phyloP scores from a whole-genome alignment of 2,888 invertebrate species.

The Ceriagrion tenellum region DNA sequence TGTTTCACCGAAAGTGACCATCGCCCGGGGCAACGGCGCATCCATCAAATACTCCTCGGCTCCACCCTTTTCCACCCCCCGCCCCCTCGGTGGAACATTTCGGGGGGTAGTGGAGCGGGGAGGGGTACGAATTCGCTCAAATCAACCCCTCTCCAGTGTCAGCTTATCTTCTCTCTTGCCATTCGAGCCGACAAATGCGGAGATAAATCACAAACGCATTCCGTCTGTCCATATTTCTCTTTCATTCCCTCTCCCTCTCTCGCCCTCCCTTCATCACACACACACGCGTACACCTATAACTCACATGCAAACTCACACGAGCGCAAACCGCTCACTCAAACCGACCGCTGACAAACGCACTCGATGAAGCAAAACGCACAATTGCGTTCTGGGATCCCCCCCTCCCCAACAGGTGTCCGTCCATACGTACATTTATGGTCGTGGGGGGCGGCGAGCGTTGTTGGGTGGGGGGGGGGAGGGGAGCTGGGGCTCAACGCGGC shows the following conservation, averaged over 20 bases:
- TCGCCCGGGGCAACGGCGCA: neutral
- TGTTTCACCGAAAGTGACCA: conserved; percentile 11
- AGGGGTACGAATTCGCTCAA: conserved; percentile 44
- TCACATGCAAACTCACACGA: neutral
- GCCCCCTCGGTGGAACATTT: neutral
- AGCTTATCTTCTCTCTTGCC: conserved; percentile 48
- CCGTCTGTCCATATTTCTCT: neutral
- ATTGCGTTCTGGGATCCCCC: conserved; percentile 45
- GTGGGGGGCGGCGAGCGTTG: neutral
- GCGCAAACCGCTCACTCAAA: neutral
- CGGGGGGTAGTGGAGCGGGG: neutral
- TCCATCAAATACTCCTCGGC: neutral
- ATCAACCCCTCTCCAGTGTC: conserved; percentile 26
- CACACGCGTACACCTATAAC: neutral
- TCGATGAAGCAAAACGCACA: conserved; percentile 60
- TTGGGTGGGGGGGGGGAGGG: neutral
- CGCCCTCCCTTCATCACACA: neutral
- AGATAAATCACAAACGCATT: conserved; percentile 57
- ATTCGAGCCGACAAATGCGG: conserved; percentile 50
- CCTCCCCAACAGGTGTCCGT: conserved; percentile 58
- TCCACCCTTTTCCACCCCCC: neutral
- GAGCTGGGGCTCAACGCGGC: neutral
- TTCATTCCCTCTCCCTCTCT: neutral
- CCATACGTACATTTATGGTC: conserved; percentile 54
- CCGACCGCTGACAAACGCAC: conserved; percentile 62